Base-by-base conservation (phyloP, 2,113 vertebrate genomes). In the Brachionichthys hirsutus region DNA sequence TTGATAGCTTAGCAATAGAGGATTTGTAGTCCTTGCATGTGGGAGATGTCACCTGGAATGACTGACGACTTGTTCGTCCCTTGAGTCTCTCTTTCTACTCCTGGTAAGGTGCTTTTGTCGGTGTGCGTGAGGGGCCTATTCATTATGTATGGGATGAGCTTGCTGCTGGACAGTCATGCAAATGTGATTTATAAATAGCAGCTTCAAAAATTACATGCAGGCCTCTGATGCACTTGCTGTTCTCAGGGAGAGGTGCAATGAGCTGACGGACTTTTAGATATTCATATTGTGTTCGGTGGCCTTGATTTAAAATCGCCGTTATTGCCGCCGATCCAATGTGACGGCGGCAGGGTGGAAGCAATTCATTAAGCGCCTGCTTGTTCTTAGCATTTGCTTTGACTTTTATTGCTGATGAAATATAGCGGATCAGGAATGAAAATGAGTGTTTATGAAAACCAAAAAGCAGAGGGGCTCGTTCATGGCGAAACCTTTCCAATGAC, bases 171-270 rank as follows among this genome's bases (percentile, higher is more conserved):
- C 83, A 47, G 50, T 73, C 57, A 83, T 84, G 75, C 73, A 79
- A 86, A 85, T 87, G 70, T 41, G 64, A 59, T 73, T 67, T 78
- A 81, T 81, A 73, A 84, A 84, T 80, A 85, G 81, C 41, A 74
- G 8, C 51, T 40, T 34, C 70, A 81, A 79, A 54, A 62, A 74
- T 50, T 75, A 55, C 19, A 35, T 68, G 48, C 20, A 73, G 60
- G 64, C 83, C 65, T 55, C 56, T 17, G 40, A 62, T 77, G 35
- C 14, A 44, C 54, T 46, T 1, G 10, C 20, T 47, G 46, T n/a
- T n/a, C 50, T 48, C 59, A 45, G 34, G 20, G 62, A 69, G 53
- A 34, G 45, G 30, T 14, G n/a, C 40, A 46, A 47, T 50, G 16
- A 73, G 56, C 38, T 56, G 50, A 66, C 16, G 49, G 52, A 15